These are phyloP conservation scores for Cheirogaleus major DNA, from an alignment of 2,797 vertebrate species.

Conservation along the genomic window DNA sequence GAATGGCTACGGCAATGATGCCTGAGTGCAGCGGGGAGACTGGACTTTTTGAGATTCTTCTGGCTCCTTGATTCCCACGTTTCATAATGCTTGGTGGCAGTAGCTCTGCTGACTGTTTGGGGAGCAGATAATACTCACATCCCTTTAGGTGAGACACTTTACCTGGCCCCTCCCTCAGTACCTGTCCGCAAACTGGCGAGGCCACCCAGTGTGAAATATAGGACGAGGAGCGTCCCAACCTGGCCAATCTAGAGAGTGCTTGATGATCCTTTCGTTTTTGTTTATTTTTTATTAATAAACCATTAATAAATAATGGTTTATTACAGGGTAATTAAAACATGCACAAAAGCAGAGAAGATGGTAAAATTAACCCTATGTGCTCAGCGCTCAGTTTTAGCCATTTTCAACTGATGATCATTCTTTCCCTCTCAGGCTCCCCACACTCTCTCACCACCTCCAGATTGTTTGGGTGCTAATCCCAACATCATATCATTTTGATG, in stretches of 20 bases:
- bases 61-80: neutral
- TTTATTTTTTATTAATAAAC: too few relatives aligned
- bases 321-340: neutral
- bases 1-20: rapidly evolving
- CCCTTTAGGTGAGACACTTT: neutral
- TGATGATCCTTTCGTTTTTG: neutral
- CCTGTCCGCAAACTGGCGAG: neutral
- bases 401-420: neutral
- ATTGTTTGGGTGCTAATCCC: neutral
- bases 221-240: neutral
- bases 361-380: neutral
- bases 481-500: neutral
- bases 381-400: neutral
- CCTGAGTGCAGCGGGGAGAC: neutral
- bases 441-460: rapidly evolving
- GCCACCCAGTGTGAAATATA: too few relatives aligned
- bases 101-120: neutral
- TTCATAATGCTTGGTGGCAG: neutral
- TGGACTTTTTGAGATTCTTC: neutral
- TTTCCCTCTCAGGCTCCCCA: neutral
- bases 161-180: neutral
- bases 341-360: neutral
- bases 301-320: too few relatives aligned
- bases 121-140: neutral
- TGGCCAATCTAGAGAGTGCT: neutral